These are phyloP conservation scores for Calliopum simillimum DNA, from an alignment of 2,888 invertebrate genomes.

Conservation along the genomic window DNA sequence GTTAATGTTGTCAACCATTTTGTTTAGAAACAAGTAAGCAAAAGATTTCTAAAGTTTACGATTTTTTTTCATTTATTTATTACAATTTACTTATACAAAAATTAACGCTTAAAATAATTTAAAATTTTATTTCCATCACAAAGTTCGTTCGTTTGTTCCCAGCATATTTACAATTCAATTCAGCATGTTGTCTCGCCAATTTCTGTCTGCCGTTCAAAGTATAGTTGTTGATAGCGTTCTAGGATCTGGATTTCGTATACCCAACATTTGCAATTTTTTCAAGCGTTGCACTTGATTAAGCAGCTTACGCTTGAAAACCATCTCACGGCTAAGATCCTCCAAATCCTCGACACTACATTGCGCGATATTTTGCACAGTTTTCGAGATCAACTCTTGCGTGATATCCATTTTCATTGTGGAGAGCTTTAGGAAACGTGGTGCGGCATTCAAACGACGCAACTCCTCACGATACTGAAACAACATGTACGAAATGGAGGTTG, in stretches of 20 bases:
- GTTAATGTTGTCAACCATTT: too few species aligned
- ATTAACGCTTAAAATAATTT: too few species aligned
- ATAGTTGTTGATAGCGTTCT: background rate
- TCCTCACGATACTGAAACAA: constrained; percentile 54
- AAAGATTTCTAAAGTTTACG: too few species aligned
- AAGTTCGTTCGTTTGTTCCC: background rate
- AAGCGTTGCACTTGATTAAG: constrained; percentile 51
- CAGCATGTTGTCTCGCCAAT: background rate
- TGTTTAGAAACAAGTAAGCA: too few species aligned
- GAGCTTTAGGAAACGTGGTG: constrained; percentile 50
- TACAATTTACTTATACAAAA: too few species aligned
- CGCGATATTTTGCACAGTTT: constrained; percentile 51
- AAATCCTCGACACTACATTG: constrained; percentile 52
- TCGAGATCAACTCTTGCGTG: constrained; percentile 52
- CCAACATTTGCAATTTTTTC: constrained; percentile 18
- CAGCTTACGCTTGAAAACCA: constrained; percentile 53
- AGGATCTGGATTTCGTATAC: constrained; percentile 19
- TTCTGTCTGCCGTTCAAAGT: background rate
- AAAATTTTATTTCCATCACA: too few species aligned
- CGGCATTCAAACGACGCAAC: constrained; percentile 46
- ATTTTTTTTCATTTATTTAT: too few species aligned
- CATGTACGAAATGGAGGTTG: constrained; percentile 50
- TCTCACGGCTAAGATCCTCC: constrained; percentile 52
- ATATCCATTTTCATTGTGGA: constrained; percentile 55
- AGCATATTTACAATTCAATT: background rate